Evolutionary conservation across 2,797 vertebrate species (phyloP).

Genomic region (Labroides dimidiatus): DNA sequence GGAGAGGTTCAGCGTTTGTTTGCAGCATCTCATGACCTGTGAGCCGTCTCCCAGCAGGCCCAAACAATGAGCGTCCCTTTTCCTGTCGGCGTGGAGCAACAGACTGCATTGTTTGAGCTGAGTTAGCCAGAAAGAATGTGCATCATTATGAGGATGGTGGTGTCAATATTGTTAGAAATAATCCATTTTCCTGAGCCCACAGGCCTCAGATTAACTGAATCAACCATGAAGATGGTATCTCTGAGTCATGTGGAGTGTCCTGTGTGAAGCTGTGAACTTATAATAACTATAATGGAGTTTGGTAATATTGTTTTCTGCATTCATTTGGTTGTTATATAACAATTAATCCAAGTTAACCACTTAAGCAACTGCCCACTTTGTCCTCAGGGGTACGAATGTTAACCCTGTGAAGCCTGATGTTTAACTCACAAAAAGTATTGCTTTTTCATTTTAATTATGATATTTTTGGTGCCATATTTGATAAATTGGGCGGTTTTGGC

Average conservation of each 20-base stretch:
- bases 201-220: conserved; percentile 31
- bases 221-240: conserved; percentile 16
- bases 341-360: too few species aligned
- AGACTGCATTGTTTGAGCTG: conserved; percentile 37
- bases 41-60: conserved; percentile 29
- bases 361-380: too few species aligned
- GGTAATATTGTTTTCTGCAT: too few species aligned
- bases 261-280: too few species aligned
- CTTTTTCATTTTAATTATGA: too few species aligned
- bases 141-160: conserved; percentile 36
- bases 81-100: conserved; percentile 25
- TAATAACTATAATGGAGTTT: too few species aligned
- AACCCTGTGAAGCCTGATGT: too few species aligned
- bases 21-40: conserved; percentile 32
- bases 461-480: too few species aligned
- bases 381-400: too few species aligned
- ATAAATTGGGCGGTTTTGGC: too few species aligned
- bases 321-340: too few species aligned
- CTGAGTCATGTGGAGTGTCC: not conserved
- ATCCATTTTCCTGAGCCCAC: conserved; percentile 38
- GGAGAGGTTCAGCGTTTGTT: conserved; percentile 24
- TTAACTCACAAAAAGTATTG: too few species aligned
- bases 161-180: conserved; percentile 50
- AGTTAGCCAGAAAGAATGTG: conserved; percentile 34
- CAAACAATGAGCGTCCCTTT: conserved; percentile 44